phyloP scores from a whole-genome alignment of 2,113 vertebrate species.

The Bujurquina vittata region DNA sequence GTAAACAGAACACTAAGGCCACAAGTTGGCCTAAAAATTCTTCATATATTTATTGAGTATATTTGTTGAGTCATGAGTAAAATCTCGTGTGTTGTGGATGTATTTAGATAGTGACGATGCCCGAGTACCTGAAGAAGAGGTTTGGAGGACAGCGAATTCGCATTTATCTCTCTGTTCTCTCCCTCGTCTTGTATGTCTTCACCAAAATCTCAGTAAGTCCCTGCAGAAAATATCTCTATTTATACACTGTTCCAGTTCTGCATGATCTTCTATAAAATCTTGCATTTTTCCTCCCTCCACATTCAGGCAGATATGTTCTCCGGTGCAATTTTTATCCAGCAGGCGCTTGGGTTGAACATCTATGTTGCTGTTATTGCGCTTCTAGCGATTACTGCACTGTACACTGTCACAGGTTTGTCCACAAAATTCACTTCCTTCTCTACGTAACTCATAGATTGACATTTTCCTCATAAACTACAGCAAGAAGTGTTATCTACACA shows the following conservation, averaged over 20 bases:
- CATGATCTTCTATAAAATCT: constrained; percentile 93
- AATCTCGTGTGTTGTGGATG: not conserved
- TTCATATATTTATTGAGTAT: not conserved
- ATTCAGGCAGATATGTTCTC: constrained; percentile 93
- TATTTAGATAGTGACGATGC: constrained; percentile 94
- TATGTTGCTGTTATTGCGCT: constrained; percentile 91
- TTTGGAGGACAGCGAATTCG: constrained; percentile 94
- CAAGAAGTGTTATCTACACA: no score
- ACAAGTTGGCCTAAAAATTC: not conserved
- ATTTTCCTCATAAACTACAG: constrained; percentile 6
- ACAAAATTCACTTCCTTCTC: not conserved
- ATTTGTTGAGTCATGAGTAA: not conserved
- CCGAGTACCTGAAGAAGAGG: constrained; percentile 93
- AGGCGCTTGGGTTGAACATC: constrained; percentile 89
- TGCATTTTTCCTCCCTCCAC: not conserved
- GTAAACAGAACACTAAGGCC: constrained; percentile 77
- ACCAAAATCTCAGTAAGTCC: constrained; percentile 98
- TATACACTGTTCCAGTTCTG: not conserved
- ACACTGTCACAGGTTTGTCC: constrained; percentile 91
- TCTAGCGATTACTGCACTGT: constrained; percentile 87
- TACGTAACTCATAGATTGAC: not conserved
- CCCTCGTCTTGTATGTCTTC: constrained; percentile 90
- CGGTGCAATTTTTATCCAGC: constrained; percentile 92
- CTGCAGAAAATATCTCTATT: not conserved
- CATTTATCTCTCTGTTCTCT: constrained; percentile 92